These are phyloP conservation scores for Macrotis lagotis DNA, from an alignment of 2,113 vertebrate genomes.

Conservation along the genomic window DNA sequence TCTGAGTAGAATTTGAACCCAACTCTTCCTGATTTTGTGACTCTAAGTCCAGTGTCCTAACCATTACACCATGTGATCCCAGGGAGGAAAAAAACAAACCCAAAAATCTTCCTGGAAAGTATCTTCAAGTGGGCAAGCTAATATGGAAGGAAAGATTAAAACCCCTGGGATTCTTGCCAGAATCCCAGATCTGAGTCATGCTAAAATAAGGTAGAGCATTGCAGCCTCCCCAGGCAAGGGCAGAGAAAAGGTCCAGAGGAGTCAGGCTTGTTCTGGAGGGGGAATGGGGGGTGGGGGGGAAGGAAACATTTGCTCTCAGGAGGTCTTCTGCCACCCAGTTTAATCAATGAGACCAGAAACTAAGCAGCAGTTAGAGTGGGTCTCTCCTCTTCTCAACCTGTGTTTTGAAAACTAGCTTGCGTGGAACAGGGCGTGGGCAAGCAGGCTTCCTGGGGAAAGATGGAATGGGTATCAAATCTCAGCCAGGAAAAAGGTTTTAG, in stretches of 20 bases:
- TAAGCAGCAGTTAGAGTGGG: neutral
- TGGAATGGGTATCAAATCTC: neutral
- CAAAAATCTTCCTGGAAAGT: neutral
- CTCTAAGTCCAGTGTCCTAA: neutral
- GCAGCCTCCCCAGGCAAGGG: constrained; percentile 4
- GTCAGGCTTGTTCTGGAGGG: neutral
- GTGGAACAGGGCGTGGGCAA: neutral
- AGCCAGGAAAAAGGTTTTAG: neutral
- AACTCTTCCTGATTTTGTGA: neutral
- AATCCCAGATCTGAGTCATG: neutral
- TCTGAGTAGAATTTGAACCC: neutral
- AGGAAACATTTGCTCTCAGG: neutral
- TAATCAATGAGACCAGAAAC: neutral
- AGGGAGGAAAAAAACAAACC: no score
- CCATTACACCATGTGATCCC: neutral
- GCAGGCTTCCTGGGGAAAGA: neutral
- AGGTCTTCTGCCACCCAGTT: neutral
- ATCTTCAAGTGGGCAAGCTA: neutral
- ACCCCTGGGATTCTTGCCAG: neutral
- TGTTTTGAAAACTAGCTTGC: neutral
- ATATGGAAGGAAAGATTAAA: neutral
- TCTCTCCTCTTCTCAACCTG: neutral
- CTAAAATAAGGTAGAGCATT: neutral
- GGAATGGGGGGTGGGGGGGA: neutral
- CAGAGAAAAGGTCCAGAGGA: neutral